Evolutionary conservation across 2,888 invertebrate species (phyloP), one percentile per base, ranked within the genome.

Genomic region (Xestia xanthographa): DNA sequence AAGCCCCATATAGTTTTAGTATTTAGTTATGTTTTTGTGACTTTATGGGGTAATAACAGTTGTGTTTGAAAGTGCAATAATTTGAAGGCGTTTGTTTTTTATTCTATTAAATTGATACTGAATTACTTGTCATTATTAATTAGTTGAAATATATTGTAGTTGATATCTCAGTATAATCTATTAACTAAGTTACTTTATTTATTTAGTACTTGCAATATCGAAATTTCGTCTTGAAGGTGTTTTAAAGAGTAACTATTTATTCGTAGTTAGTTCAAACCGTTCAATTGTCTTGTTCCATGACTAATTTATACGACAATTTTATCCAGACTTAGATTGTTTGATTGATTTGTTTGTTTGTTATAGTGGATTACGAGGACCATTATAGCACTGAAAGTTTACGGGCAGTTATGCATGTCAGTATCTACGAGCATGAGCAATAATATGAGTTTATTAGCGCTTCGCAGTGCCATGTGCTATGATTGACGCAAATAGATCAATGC

Each of bases 401-500:
- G 85, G 50, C 71, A 85, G 67, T 72, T 82, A 80, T 43, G 66
- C 29, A 48, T 53, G 82, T 62, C 45, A 77, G 72, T 82, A 53
- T 85, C 65, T 63, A n/a, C 41, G 48, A 73, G 56, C 62, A n/a
- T 43, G 38, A 77, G 56, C 62, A 68, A 48, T 74, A 50, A 68
- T 63, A 60, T 56, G 22, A 43, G 26, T 83, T 83, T 85, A 85
- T 74, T 74, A 60, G 58, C 83, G 67, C 58, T 85, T 34, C 69
- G 14, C 75, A 65, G 43, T 85, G 84, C 78, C 86, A 86, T 83
- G 70, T 87, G 87, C 68, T 74, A 0, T 50, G 85, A 80, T 56
- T 80, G 88, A 87, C 87, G 86, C 67, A 83, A 77, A 80, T 45
- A 85, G 73, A 85, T 85, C 83, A 85, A 85, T 85, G 83, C 86